These are phyloP conservation scores for Macaria liturata DNA, from an alignment of 2,888 invertebrate species.

Conservation along the genomic window DNA sequence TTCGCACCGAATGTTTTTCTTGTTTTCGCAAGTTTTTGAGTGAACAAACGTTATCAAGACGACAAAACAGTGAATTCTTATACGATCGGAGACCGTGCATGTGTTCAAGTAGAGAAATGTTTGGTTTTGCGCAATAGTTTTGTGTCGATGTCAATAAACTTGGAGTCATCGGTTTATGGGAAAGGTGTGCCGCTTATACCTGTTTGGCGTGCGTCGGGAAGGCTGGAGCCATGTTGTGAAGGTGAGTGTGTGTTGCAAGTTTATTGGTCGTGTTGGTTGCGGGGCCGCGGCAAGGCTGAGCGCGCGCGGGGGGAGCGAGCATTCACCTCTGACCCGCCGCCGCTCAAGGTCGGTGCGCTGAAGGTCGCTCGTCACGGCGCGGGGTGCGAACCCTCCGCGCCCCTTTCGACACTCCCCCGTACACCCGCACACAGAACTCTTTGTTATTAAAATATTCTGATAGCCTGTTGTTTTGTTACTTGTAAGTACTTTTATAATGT, in stretches of 20 bases:
- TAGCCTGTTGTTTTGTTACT: too few relatives aligned
- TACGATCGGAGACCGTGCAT: constrained; percentile 57
- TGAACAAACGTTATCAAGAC: constrained; percentile 58
- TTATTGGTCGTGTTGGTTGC: constrained; percentile 35
- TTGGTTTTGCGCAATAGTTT: constrained; percentile 70
- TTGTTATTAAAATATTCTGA: too few relatives aligned
- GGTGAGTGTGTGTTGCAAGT: constrained; percentile 62
- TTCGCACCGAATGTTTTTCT: constrained; percentile 75
- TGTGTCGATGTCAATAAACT: constrained; percentile 82
- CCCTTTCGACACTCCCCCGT: constrained; percentile 42
- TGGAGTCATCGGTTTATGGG: constrained; percentile 81
- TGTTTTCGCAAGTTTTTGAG: constrained; percentile 62
- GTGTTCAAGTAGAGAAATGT: constrained; percentile 56
- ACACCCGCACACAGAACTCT: constrained; percentile 51
- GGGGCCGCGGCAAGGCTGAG: constrained; percentile 52
- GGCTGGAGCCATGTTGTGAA: constrained; percentile 61
- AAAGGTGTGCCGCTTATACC: constrained; percentile 82
- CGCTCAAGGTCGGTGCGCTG: constrained; percentile 82
- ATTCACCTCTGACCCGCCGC: constrained; percentile 83
- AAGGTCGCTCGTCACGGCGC: constrained; percentile 78
- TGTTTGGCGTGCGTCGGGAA: constrained; percentile 62
- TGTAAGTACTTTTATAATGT: too few relatives aligned
- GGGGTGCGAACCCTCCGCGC: constrained; percentile 77
- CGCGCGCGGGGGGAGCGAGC: constrained; percentile 53
- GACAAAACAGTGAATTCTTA: constrained; percentile 57